Base-by-base conservation (phyloP, 2,888 invertebrate genomes). In the Heterodera filipjevi region DNA sequence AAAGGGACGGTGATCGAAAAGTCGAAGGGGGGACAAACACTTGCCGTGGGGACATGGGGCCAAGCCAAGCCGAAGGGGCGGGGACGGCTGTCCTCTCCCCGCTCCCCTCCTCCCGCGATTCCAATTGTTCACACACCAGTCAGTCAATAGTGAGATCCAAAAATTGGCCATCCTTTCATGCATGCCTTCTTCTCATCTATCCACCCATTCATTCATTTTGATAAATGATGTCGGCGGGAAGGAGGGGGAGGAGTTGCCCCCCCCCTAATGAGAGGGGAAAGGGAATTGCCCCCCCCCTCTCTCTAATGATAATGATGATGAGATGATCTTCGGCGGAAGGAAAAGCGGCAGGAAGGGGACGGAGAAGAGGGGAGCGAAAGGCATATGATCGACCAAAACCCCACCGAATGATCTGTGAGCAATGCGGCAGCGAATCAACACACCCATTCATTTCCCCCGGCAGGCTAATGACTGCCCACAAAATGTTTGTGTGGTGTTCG, bases 61-160 rank as follows among this genome's bases (percentile, higher is more conserved):
- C 3, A 49, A 49, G 49, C 49, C 2, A 49, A 59, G 16, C 53
- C 59, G 27, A 19, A n/a, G 27, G 27, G 27, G 12, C 59, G 59
- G 59, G 2, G 8, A 27, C 10, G 2, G 8, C 2, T 27, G 3
- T 27, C 27, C 59, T 6, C 59, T 8, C 59, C 59, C n/a, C 27
- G 12, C 59, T 12, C 59, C 59, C 59, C 8, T 0, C 59, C 59
- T 27, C n/a, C 59, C 59, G 27, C 10, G 6, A 53, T 53, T 8
- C 59, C 59, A 59, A 59, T 59, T 59, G 59, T 59, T 59, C 59
- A 59, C 59, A 59, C n/a, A 59, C 3, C n/a, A 49, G 49, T 49
- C 49, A 49, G 49, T 49, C 49, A 49, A 39, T 39, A 6, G 8
- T 12, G 39, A 19, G 22, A 53, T 53, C 53, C 53, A 19, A 53